Percentiles rank a stretch among this genome's conserved stretches.
Conservation (phyloP, 2,113 vertebrate genomes). For the Diphyllodes magnificus region DNA sequence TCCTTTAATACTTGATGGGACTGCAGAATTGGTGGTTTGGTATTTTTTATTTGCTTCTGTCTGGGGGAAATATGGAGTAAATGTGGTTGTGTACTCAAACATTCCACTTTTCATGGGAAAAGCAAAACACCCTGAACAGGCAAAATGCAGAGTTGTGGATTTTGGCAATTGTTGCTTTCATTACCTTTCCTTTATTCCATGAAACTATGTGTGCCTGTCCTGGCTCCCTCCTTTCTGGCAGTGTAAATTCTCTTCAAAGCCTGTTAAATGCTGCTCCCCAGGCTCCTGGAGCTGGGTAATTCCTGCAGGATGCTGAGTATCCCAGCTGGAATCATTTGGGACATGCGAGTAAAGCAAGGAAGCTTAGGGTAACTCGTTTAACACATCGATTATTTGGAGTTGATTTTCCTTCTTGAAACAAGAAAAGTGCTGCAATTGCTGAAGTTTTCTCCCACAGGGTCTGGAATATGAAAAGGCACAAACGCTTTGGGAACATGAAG, state of each 20-base stretch:
- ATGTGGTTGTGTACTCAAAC: neutral
- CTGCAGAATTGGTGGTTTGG: neutral
- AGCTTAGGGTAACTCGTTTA: neutral
- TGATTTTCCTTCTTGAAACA: neutral
- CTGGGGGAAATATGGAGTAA: neutral
- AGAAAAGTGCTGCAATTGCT: neutral
- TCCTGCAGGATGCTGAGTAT: neutral
- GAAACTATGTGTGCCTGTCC: neutral
- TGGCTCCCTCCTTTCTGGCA: neutral
- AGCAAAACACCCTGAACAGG: neutral
- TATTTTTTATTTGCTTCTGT: neutral
- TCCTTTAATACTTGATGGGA: neutral
- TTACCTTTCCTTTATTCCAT: neutral
- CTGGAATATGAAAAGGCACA: neutral
- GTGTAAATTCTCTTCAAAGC: neutral
- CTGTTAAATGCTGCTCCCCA: neutral
- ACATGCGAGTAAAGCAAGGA: neutral
- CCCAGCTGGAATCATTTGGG: neutral
- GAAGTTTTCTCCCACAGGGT: neutral
- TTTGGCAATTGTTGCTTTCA: neutral
- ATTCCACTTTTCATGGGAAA: slow-evolving; percentile 23
- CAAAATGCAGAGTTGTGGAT: neutral
- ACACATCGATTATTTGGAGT: neutral
- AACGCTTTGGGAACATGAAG: neutral
- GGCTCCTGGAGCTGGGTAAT: neutral